Evolutionary conservation across 2,113 vertebrate species (phyloP).

Genomic region (Physeter macrocephalus): DNA sequence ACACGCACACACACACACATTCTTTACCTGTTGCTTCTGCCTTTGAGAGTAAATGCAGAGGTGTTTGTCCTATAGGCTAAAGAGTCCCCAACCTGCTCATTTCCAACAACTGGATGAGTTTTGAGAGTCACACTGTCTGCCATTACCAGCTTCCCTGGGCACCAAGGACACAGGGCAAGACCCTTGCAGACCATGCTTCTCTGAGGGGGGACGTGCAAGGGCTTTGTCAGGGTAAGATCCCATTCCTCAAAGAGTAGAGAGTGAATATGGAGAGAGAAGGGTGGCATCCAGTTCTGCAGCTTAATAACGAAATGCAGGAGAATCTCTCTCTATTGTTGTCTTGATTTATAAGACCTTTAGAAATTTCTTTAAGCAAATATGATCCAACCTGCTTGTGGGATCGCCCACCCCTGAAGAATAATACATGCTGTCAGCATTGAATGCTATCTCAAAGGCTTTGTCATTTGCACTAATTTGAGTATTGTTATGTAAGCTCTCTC

Average conservation of each 20-base stretch:
- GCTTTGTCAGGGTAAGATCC: background rate
- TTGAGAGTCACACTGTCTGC: background rate
- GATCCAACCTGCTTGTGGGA: background rate
- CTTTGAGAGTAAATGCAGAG: background rate
- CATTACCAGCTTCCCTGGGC: background rate
- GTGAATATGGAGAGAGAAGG: background rate
- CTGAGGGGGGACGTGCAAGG: accelerated
- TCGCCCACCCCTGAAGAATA: background rate
- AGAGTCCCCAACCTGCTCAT: background rate
- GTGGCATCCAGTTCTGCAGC: background rate
- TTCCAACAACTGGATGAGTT: background rate
- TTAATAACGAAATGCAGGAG: background rate
- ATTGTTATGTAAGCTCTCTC: background rate
- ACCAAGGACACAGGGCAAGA: background rate
- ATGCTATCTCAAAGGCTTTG: background rate
- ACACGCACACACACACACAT: background rate
- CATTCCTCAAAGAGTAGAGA: background rate
- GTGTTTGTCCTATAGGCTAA: background rate
- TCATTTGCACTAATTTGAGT: background rate
- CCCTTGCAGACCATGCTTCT: background rate
- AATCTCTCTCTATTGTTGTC: background rate
- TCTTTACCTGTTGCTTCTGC: background rate
- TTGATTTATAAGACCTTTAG: background rate
- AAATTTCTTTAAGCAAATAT: background rate
- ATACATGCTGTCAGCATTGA: background rate